A percentile compares a stretch with the other conserved stretches of the same genome.
These are phyloP conservation scores for Dendrolimus punctatus DNA, from an alignment of 1,140 invertebrate genomes.

Conservation along the genomic window DNA sequence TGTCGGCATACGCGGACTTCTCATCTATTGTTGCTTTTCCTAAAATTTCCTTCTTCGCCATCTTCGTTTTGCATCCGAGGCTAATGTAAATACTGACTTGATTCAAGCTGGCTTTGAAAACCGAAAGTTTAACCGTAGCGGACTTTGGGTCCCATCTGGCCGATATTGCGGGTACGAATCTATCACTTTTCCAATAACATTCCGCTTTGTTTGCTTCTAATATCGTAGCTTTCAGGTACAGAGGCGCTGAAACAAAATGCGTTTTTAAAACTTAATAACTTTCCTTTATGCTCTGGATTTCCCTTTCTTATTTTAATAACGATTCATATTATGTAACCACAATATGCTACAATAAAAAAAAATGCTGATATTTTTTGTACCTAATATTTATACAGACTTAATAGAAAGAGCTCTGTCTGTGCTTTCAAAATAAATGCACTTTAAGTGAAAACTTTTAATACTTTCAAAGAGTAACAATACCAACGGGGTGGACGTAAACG, in stretches of 20 bases:
- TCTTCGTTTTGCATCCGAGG: conserved; percentile 66
- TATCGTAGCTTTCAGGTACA: conserved; percentile 84
- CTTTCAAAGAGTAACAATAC: too few relatives aligned
- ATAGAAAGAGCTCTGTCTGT: too few relatives aligned
- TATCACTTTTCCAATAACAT: conserved; percentile 83
- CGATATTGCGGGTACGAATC: conserved; percentile 79
- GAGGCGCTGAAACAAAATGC: conserved; percentile 65
- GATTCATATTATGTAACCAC: too few relatives aligned
- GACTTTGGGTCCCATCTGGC: conserved; percentile 73
- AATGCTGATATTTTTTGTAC: too few relatives aligned
- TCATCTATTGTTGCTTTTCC: conserved; percentile 65
- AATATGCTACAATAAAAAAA: too few relatives aligned
- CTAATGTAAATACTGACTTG: conserved; percentile 68
- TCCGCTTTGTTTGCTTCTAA: conserved; percentile 79
- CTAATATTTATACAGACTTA: too few relatives aligned
- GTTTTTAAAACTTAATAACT: too few relatives aligned
- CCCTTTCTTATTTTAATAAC: too few relatives aligned
- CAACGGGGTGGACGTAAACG: too few relatives aligned
- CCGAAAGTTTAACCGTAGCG: conserved; percentile 59
- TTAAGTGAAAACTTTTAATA: too few relatives aligned
- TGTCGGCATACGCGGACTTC: conserved; percentile 50
- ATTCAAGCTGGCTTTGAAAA: conserved; percentile 57
- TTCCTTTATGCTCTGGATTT: too few relatives aligned
- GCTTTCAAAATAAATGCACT: too few relatives aligned
- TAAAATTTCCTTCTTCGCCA: conserved; percentile 68